Conservation (phyloP, 2,888 invertebrate genomes). For the Graphium colonna region DNA sequence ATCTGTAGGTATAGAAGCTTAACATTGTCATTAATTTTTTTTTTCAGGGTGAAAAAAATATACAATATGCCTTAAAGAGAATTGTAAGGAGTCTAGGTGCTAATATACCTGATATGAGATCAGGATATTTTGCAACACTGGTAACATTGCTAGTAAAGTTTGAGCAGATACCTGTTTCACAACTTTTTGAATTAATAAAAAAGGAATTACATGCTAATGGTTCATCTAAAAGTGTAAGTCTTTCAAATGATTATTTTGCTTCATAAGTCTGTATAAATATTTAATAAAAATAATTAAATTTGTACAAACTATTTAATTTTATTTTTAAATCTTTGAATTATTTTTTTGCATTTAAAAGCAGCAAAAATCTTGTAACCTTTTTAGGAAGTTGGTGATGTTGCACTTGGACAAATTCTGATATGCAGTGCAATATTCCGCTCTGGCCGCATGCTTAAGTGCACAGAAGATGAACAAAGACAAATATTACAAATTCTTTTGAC, state of each 20-base stretch:
- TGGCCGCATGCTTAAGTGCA: slow-evolving; percentile 72
- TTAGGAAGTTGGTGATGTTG: slow-evolving; percentile 87
- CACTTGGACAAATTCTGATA: slow-evolving; percentile 84
- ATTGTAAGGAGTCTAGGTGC: slow-evolving; percentile 87
- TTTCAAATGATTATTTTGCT: not conserved
- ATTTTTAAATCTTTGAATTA: too few relatives aligned
- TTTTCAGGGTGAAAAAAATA: slow-evolving; percentile 80
- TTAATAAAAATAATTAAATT: too few relatives aligned
- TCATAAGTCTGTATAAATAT: too few relatives aligned
- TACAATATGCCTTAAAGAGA: slow-evolving; percentile 84
- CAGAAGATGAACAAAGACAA: slow-evolving; percentile 66
- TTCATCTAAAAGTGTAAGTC: slow-evolving; percentile 84
- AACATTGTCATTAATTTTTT: too few relatives aligned
- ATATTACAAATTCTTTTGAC: slow-evolving; percentile 59
- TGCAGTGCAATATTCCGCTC: slow-evolving; percentile 86
- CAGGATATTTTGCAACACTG: slow-evolving; percentile 85
- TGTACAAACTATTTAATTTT: too few relatives aligned
- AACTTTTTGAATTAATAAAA: slow-evolving; percentile 80
- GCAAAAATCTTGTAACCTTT: slow-evolving; percentile 23
- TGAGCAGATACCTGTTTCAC: slow-evolving; percentile 66
- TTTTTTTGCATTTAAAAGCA: too few relatives aligned
- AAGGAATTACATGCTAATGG: slow-evolving; percentile 83
- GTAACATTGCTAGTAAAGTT: slow-evolving; percentile 80
- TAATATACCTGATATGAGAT: slow-evolving; percentile 80
- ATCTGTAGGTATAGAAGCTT: too few relatives aligned